These are phyloP conservation scores for Indri indri DNA, from an alignment of 2,113 vertebrate genomes.

Conservation along the genomic window DNA sequence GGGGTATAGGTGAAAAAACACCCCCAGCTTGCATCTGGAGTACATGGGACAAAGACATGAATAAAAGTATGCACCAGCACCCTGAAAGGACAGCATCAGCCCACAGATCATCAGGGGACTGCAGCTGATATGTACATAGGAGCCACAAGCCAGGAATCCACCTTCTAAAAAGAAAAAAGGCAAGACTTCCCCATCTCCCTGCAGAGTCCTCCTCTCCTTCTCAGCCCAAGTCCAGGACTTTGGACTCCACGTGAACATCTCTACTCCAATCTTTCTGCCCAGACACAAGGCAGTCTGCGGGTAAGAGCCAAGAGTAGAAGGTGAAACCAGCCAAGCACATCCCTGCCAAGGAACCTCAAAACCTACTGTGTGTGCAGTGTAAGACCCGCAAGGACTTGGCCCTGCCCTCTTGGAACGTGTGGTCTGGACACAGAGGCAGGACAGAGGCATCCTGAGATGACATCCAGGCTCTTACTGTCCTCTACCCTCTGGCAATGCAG, in stretches of 20 bases:
- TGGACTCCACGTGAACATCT: neutral
- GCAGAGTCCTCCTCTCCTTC: neutral
- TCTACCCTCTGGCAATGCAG: neutral
- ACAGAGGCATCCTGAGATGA: too few relatives aligned
- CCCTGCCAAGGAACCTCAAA: neutral
- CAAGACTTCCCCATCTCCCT: neutral
- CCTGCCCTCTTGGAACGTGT: neutral
- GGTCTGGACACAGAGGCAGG: neutral
- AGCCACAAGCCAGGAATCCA: neutral
- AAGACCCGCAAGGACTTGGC: neutral
- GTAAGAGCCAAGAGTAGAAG: neutral
- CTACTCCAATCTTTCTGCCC: neutral
- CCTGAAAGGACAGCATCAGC: neutral
- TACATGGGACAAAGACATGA: neutral
- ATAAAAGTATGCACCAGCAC: too few relatives aligned
- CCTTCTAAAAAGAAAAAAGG: neutral
- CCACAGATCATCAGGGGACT: neutral
- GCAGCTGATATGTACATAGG: neutral
- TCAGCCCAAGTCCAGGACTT: neutral
- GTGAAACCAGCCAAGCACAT: neutral
- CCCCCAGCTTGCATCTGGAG: neutral
- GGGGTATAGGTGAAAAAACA: too few relatives aligned
- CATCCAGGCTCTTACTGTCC: neutral
- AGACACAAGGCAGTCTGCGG: too few relatives aligned
- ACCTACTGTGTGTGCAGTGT: neutral